A percentile compares a stretch with the other conserved stretches of the same genome.
These are phyloP conservation scores for Steatocranus sp. DNA, from an alignment of 2,797 vertebrate species.

Conservation along the genomic window DNA sequence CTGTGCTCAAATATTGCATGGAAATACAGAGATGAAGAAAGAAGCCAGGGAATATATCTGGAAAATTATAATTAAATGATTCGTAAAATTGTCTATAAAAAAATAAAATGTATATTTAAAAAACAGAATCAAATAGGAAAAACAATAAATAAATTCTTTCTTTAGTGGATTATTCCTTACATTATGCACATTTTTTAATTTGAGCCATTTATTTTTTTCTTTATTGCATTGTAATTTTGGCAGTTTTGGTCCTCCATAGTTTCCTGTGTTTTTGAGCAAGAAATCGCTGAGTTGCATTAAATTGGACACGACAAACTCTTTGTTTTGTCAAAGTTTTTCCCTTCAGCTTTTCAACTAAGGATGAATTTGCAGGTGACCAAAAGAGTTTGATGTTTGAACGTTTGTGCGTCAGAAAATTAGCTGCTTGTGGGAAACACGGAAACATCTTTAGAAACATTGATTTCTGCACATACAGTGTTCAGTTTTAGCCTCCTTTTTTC, in stretches of 20 bases:
- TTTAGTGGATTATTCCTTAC: accelerated
- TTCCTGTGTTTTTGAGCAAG: not conserved
- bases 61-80: not conserved
- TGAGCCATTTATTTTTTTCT: not conserved
- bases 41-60: not conserved
- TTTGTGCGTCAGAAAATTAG: not conserved
- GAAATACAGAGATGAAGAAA: not conserved
- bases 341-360: not conserved
- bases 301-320: not conserved
- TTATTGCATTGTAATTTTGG: not conserved
- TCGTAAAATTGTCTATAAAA: accelerated
- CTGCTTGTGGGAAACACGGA: not conserved
- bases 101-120: not conserved
- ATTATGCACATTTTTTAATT: accelerated
- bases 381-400: too few relatives aligned
- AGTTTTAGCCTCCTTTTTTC: not conserved
- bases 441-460: not conserved
- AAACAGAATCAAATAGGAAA: not conserved
- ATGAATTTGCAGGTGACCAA: accelerated
- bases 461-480: not conserved
- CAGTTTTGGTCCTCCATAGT: accelerated
- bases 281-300: conserved; percentile 47
- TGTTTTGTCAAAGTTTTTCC: not conserved
- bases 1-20: not conserved
- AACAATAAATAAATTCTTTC: accelerated